A percentile compares a stretch with the other conserved stretches of the same genome.
These are phyloP conservation scores for Astatoreochromis straeleni DNA, from an alignment of 2,113 vertebrate genomes.

Conservation along the genomic window DNA sequence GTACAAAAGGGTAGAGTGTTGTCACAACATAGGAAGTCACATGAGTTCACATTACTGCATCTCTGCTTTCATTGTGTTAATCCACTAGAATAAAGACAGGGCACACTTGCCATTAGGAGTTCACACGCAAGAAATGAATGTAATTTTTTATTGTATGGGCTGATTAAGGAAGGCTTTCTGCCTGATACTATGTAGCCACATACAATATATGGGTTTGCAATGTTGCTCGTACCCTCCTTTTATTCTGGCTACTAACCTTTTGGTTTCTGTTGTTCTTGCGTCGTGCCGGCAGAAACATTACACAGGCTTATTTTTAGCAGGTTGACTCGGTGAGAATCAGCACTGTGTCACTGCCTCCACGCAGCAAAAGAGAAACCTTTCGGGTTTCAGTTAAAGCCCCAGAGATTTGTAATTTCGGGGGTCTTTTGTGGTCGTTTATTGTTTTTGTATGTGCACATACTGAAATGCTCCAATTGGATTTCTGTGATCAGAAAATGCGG, in stretches of 20 bases:
- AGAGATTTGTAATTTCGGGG: neutral
- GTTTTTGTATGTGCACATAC: neutral
- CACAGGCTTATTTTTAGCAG: conserved; percentile 61
- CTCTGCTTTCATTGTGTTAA: neutral
- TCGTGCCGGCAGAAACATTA: conserved; percentile 29
- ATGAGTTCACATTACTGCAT: neutral
- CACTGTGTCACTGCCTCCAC: neutral
- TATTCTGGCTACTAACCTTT: conserved; percentile 26
- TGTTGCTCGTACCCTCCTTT: conserved; percentile 5
- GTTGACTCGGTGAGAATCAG: conserved; percentile 44
- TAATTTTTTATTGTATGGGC: neutral
- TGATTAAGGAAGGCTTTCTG: neutral
- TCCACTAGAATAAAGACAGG: neutral
- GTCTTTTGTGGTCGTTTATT: neutral
- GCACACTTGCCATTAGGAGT: neutral
- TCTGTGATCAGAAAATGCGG: neutral
- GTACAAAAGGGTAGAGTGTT: neutral
- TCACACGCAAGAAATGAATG: neutral
- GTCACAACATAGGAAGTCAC: neutral
- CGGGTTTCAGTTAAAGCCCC: neutral
- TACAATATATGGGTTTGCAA: neutral
- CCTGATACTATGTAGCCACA: neutral
- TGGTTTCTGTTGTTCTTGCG: conserved; percentile 25
- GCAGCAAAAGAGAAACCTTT: conserved; percentile 14
- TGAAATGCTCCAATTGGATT: neutral